Percentiles rank a stretch among this genome's conserved stretches.
phyloP scores from a whole-genome alignment of 2,888 invertebrate species.

The Dynastes maya region DNA sequence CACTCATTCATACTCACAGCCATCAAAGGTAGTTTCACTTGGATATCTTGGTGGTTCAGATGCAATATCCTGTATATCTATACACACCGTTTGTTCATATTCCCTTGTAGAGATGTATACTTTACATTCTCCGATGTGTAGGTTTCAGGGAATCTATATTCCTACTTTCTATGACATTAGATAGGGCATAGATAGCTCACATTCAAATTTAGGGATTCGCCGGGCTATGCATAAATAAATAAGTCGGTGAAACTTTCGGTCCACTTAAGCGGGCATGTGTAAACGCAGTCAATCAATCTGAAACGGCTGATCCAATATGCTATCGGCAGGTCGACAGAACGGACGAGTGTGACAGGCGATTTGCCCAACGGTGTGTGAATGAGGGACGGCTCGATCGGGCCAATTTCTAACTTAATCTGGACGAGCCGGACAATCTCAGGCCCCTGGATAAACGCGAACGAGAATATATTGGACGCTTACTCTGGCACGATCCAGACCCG shows the following conservation, averaged over 20 bases:
- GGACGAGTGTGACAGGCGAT: constrained; percentile 67
- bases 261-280: constrained; percentile 53
- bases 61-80: no score
- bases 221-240: constrained; percentile 45
- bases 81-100: no score
- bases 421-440: constrained; percentile 67
- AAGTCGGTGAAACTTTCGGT: constrained; percentile 49
- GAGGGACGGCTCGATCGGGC: constrained; percentile 70
- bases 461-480: constrained; percentile 66
- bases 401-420: constrained; percentile 70
- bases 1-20: no score
- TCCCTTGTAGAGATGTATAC: background rate
- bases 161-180: background rate
- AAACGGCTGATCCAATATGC: constrained; percentile 60
- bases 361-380: constrained; percentile 70
- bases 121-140: background rate
- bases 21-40: no score
- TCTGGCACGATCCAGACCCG: constrained; percentile 60
- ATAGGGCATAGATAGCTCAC: constrained; percentile 2
- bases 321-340: constrained; percentile 57
- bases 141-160: background rate
- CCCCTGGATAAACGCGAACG: constrained; percentile 61
- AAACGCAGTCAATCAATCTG: constrained; percentile 60
- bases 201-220: constrained; percentile 32
- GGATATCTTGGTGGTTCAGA: no score